A percentile compares a stretch with the other conserved stretches of the same genome.
phyloP scores from a whole-genome alignment of 2,888 invertebrate genomes.

The Nephrotoma guestfalica region DNA sequence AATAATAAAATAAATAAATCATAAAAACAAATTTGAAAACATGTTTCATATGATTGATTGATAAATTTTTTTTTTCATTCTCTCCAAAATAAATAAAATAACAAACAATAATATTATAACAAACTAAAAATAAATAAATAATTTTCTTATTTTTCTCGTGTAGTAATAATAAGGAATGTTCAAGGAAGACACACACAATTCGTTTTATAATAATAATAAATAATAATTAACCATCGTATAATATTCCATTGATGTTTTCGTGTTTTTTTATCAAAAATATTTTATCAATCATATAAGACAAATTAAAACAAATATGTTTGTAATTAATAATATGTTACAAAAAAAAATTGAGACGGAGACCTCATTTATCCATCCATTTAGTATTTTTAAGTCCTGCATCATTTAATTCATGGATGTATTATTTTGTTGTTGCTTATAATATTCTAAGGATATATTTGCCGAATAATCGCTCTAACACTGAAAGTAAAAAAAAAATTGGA shows the following conservation, averaged over 20 bases:
- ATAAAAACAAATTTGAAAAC: background rate
- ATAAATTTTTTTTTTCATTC: background rate
- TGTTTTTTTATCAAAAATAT: background rate
- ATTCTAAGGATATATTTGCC: slow-evolving; percentile 16
- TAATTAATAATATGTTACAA: background rate
- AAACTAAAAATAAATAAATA: background rate
- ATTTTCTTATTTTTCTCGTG: background rate
- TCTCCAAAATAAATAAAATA: background rate
- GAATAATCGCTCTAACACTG: slow-evolving; percentile 17
- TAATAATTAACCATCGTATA: background rate
- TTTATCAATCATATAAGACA: background rate
- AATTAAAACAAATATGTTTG: background rate
- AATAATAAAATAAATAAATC: background rate
- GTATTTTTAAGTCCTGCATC: background rate
- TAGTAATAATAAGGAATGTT: background rate
- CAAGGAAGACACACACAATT: background rate
- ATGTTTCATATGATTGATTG: background rate
- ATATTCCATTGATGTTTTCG: background rate
- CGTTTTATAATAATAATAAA: background rate
- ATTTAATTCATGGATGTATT: background rate
- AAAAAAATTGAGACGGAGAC: background rate
- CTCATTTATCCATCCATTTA: background rate
- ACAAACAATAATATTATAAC: background rate
- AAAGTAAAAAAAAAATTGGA: slow-evolving; percentile 5
- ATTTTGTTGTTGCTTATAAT: background rate